Evolutionary conservation across 2,113 vertebrate species (phyloP), one percentile per base, ranked within the genome.

Genomic region (Anoplopoma fimbria): DNA sequence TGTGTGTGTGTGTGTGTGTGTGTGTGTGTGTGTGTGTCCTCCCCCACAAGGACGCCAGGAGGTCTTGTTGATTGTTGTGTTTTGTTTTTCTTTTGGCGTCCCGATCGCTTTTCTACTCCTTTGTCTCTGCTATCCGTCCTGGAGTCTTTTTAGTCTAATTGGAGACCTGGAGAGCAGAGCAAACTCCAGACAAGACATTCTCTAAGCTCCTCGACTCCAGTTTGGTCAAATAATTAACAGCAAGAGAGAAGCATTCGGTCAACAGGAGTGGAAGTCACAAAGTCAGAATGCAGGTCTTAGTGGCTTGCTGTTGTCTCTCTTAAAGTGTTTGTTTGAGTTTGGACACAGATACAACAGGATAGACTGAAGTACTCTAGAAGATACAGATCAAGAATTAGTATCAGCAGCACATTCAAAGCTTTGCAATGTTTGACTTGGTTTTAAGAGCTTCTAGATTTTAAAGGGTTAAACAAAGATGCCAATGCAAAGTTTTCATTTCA

Each of bases 141-240:
- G 79, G 79, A 82, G 74, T 77, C 82, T 74, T 91, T 94, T 91
- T 88, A 89, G 87, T 84, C 89, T 96, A 95, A 95, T 96, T 94
- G 93, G 91, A 91, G 89, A 84, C 76, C 86, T 84, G 86, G 49
- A 71, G 90, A 91, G 93, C 82, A 92, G 85, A 65, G 89, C 91
- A 69, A 79, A 94, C 86, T 55, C 76, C n/a, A 84, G 81, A 91
- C 71, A 92, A 89, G 86, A 77, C 34, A 25, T 87, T 81, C 68
- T 91, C 86, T 81, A 75, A 92, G 87, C 86, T 87, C 87, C 86
- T 87, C 67, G 69, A 92, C 85, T 90, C 76, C 91, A 87, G 90
- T 95, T 93, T 94, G 94, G 91, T 88, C 93, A 95, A 95, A 95
- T 94, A 94, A 95, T 95, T 93, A 94, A 84, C 81, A 90, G 84